These are phyloP conservation scores for Erpobdella octoculata DNA, from an alignment of 2,888 invertebrate species.

Conservation along the genomic window DNA sequence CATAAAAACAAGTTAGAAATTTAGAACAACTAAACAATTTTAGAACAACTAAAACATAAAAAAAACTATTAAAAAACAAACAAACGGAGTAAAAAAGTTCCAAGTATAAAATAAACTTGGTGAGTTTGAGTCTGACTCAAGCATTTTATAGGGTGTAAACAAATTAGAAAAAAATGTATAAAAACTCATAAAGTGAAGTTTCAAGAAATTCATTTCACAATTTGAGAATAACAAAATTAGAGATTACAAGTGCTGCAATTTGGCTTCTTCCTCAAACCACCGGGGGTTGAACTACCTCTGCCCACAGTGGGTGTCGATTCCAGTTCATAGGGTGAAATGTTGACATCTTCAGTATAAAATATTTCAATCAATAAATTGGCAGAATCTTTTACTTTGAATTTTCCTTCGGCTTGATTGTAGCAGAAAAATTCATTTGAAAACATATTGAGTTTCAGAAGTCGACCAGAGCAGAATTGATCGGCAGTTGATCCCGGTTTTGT, in stretches of 20 bases:
- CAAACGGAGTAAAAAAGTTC: too few species aligned
- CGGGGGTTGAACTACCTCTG: constrained; percentile 20
- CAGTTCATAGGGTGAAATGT: background rate
- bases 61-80: too few species aligned
- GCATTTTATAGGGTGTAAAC: too few species aligned
- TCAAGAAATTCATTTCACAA: too few species aligned
- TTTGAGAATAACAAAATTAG: background rate
- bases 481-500: constrained; percentile 20
- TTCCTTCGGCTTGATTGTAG: background rate
- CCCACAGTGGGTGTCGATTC: background rate
- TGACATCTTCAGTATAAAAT: constrained; percentile 26
- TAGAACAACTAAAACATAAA: too few species aligned
- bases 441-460: background rate
- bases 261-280: constrained; percentile 20
- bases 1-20: too few species aligned
- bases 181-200: too few species aligned
- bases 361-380: constrained; percentile 25
- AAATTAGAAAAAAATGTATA: too few species aligned
- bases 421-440: constrained; percentile 14
- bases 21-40: too few species aligned
- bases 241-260: constrained; percentile 20
- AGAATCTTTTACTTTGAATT: background rate
- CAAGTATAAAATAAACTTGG: too few species aligned
- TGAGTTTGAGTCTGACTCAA: too few species aligned
- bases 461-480: constrained; percentile 24